Base-by-base conservation (phyloP, 2,113 vertebrate genomes). In the Ranitomeya imitator region DNA sequence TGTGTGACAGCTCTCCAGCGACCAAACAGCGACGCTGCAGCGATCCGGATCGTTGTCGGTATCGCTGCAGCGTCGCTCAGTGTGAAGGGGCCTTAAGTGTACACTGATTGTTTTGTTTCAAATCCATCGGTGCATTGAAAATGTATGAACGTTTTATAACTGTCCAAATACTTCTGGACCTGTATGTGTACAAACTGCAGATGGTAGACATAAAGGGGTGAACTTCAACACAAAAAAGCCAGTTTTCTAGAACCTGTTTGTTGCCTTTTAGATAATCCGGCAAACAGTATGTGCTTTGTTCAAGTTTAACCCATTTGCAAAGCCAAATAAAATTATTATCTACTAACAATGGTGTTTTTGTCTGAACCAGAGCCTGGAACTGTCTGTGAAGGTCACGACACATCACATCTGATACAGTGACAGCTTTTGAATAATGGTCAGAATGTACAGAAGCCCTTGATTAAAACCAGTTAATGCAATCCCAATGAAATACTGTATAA, bases 241-340 rank as follows among this genome's bases (percentile, higher is more conserved):
- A 1, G 13, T 51, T 74, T 26, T 31, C 11, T 9, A 60, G 57
- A 81, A 57, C 55, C 23, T 61, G 79, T 37, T 81, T 81, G 79
- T 61, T 76, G 61, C 79, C 54, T 57, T 60, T 23, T 57, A 15
- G 57, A 60, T 16, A 81, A 81, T 18, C 23, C 23, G 0, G 55
- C 23, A 79, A 59, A 81, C 79, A 81, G 23, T 81, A 61, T n/a
- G 55, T 9, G 59, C 57, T 61, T 81, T 81, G 79, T 81, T 61
- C n/a, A 60, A 19, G 55, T 81, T 18, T 61, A 81, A 61, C 23
- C 52, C 78, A 60, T 37, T 60, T 16, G 59, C 26, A 81, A 26
- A 18, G 57, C 57, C 54, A 81, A 81, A 60, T 61, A 37, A 31
- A 81, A 61, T 81, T 60, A 81, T 81, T 81, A 81, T 15, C 57